Conservation (phyloP, 1,140 invertebrate genomes). For the Acromyrmex charruanus region DNA sequence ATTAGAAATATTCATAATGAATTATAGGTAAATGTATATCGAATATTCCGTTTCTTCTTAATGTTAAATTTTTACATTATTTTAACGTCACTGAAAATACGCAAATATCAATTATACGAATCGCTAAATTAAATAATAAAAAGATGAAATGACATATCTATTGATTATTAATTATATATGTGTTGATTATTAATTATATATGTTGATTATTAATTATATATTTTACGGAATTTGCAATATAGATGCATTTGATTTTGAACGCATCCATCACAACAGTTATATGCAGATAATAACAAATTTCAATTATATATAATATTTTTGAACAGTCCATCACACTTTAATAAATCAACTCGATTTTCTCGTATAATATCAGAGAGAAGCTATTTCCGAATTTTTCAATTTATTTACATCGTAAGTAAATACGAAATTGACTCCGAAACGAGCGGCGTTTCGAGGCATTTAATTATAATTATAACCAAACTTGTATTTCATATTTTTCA, state of each 20-base stretch:
- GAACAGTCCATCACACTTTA: not conserved
- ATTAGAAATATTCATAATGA: not conserved
- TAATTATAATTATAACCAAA: not conserved
- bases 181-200: not conserved
- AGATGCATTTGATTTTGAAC: not conserved
- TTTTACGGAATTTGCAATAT: not conserved
- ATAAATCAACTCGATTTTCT: not conserved
- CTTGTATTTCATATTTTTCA: not conserved
- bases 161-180: not conserved
- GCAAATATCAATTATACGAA: not conserved
- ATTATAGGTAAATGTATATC: not conserved
- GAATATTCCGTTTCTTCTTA: not conserved
- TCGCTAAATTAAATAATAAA: not conserved
- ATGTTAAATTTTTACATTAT: not conserved
- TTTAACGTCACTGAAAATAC: not conserved
- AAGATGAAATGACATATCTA: not conserved
- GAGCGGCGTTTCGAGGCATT: not conserved
- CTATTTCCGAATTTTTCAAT: slow-evolving; percentile 11
- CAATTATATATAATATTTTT: not conserved
- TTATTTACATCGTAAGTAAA: slow-evolving; percentile 2
- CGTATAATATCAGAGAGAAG: not conserved
- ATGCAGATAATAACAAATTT: not conserved
- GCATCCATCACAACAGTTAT: not conserved
- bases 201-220: not conserved
- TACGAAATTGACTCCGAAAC: not conserved